Base-by-base conservation (phyloP, 1,140 invertebrate species). In the Bombus turneri region DNA sequence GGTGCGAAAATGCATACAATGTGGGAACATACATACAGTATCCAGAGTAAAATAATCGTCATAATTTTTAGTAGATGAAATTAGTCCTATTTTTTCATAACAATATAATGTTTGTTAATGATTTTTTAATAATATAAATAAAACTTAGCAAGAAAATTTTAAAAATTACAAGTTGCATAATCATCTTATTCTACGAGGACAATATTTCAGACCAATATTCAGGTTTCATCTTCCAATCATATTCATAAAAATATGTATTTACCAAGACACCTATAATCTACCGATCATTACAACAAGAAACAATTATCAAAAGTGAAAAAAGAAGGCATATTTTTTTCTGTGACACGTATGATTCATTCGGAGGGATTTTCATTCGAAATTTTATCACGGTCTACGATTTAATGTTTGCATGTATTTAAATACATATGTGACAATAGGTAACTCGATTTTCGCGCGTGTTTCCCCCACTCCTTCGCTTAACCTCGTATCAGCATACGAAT, bases 381-480 rank as follows among this genome's bases (percentile, higher is more conserved):
- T 47, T 34, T 47, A 53, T 75, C 43, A 34, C 8, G 1, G 43
- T 10, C 22, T 9, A 2, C 43, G 31, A 34, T 34, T 53, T 75
- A 75, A 75, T 37, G 41, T 53, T 47, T 53, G 31, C 73, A 34
- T n/a, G 73, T 47, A 47, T 53, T 47, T 31, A 53, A 75, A 57
- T 75, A 53, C 47, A 57, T 75, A 53, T 53, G n/a, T 31, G 37
- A 77, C 75, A 64, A 77, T 77, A 64, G 18, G 15, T 64, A 64
- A 62, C n/a, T 78, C 34, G 59, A 78, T 78, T 43, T 43, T 22
- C n/a, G 13, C 53, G 9, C 15, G 4, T 22, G 18, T 28, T 4
- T 39, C 1, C 53, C 13, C 39, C 13, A 41, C 68, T 69, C 22
- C 5, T 6, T 3, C 25, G 34, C 25, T 39, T 39, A 25, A 18